Evolutionary conservation across 2,888 invertebrate genomes (phyloP).

Genomic region (Eristalinus aeneus): DNA sequence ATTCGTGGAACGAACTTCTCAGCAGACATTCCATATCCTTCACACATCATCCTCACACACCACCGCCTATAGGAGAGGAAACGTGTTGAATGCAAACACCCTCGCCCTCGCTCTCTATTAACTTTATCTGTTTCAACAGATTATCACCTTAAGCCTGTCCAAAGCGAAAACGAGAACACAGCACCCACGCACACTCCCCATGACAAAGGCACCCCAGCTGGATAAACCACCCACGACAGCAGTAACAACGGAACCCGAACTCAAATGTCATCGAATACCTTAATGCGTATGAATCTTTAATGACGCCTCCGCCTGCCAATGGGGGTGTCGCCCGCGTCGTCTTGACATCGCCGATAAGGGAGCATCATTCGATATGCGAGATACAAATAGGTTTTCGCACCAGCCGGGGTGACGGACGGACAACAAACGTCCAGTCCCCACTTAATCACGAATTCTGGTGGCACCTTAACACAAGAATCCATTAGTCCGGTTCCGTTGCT

Average conservation of each 20-base stretch:
- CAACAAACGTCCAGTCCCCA: background rate
- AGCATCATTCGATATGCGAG: constrained; percentile 42
- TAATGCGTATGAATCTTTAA: constrained; percentile 67
- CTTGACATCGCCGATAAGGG: constrained; percentile 30
- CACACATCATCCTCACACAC: constrained; percentile 14
- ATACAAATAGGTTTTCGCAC: constrained; percentile 13
- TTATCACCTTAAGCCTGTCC: constrained; percentile 46
- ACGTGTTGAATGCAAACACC: constrained; percentile 47
- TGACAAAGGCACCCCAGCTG: background rate
- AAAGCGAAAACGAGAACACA: background rate
- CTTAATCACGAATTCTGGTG: constrained; percentile 36
- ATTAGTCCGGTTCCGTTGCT: constrained; percentile 47
- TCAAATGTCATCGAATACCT: constrained; percentile 54
- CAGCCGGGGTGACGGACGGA: background rate
- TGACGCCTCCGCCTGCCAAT: constrained; percentile 3
- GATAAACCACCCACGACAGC: constrained; percentile 30
- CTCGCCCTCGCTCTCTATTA: background rate
- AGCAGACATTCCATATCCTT: constrained; percentile 37
- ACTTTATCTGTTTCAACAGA: constrained; percentile 37
- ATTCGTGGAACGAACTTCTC: constrained; percentile 21
- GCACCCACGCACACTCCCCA: background rate
- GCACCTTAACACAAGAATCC: constrained; percentile 48
- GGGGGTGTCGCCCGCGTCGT: background rate
- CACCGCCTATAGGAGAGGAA: background rate
- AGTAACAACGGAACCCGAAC: background rate